phyloP scores from a whole-genome alignment of 2,888 invertebrate genomes.

The Heteropelma amictum region DNA sequence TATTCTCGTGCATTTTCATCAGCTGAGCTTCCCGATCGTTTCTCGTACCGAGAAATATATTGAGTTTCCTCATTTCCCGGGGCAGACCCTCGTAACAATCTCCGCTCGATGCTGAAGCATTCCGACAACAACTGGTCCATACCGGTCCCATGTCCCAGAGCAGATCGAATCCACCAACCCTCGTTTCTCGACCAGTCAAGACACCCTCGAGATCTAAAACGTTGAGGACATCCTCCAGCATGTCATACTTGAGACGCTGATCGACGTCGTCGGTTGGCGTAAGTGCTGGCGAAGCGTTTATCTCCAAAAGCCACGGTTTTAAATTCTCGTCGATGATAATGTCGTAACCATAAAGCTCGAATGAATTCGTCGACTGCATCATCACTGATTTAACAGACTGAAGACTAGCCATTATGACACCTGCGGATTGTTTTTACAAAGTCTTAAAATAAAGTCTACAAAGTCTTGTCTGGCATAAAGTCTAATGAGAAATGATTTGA shows the following conservation, averaged over 20 bases:
- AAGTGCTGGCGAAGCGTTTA: slow-evolving; percentile 82
- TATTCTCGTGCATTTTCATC: slow-evolving; percentile 49
- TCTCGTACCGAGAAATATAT: slow-evolving; percentile 69
- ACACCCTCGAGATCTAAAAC: slow-evolving; percentile 81
- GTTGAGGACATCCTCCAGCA: slow-evolving; percentile 81
- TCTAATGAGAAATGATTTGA: too few species aligned
- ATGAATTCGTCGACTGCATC: slow-evolving; percentile 80
- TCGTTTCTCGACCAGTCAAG: slow-evolving; percentile 79
- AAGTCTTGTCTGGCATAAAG: too few species aligned
- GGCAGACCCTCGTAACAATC: slow-evolving; percentile 23
- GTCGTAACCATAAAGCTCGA: slow-evolving; percentile 83
- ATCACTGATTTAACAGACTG: slow-evolving; percentile 80
- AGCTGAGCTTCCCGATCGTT: slow-evolving; percentile 71
- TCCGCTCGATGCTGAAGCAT: slow-evolving; percentile 53
- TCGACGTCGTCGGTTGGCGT: slow-evolving; percentile 81
- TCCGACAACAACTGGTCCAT: slow-evolving; percentile 64
- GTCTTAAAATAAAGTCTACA: too few species aligned
- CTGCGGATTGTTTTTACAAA: too few species aligned
- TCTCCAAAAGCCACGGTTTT: slow-evolving; percentile 82
- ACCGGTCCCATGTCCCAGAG: slow-evolving; percentile 81
- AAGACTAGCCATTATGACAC: slow-evolving; percentile 80
- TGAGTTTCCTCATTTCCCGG: slow-evolving; percentile 62
- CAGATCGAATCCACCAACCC: slow-evolving; percentile 82
- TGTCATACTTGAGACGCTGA: slow-evolving; percentile 80
- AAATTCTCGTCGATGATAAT: slow-evolving; percentile 80